Conservation (phyloP, 2,113 vertebrate genomes). For the Cercopithecus mona region DNA sequence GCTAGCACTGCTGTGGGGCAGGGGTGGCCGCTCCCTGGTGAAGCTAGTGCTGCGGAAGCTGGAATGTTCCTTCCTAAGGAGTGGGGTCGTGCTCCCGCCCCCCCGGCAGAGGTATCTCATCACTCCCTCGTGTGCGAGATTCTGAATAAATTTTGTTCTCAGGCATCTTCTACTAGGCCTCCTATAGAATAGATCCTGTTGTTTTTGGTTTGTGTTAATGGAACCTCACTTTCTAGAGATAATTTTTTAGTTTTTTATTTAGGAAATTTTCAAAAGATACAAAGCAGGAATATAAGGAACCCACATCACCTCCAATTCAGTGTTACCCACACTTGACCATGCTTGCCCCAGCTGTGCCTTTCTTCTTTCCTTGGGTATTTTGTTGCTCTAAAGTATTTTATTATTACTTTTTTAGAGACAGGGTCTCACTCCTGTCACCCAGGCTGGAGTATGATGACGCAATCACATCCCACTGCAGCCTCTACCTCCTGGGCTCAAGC, state of each 20-base stretch:
- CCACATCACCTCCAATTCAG: fast-evolving
- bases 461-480: too few relatives aligned
- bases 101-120: too few relatives aligned
- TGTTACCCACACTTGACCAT: fast-evolving
- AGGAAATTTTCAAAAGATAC: not conserved
- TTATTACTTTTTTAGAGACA: too few relatives aligned
- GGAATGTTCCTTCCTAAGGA: not conserved
- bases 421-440: too few relatives aligned
- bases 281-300: not conserved
- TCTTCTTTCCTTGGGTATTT: not conserved
- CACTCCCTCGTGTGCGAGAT: not conserved
- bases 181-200: not conserved
- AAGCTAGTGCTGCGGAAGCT: not conserved
- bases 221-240: not conserved
- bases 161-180: not conserved
- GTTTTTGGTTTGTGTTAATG: not conserved
- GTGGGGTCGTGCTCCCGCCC: not conserved
- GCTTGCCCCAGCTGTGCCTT: fast-evolving
- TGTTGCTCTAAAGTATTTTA: not conserved
- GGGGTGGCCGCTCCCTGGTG: too few relatives aligned
- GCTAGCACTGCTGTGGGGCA: not conserved
- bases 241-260: not conserved
- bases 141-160: too few relatives aligned
- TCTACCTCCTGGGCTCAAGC: too few relatives aligned
- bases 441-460: too few relatives aligned